Conservation (phyloP, 2,113 vertebrate species). For the Corythoichthys intestinalis region DNA sequence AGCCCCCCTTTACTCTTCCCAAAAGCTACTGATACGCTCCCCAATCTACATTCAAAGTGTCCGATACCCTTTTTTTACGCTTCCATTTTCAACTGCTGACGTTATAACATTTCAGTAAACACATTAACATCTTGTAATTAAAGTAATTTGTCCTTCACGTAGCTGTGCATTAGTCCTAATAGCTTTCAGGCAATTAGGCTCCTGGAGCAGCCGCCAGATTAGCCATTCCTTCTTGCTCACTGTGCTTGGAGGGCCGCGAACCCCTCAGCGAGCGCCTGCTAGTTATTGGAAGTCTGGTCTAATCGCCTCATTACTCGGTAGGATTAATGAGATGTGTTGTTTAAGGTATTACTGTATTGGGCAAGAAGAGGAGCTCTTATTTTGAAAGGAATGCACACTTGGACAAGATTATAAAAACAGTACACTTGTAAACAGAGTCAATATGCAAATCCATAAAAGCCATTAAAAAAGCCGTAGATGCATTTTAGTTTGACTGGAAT, state of each 20-base stretch:
- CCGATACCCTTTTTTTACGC: slow-evolving; percentile 29
- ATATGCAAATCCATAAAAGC: neutral
- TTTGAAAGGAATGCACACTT: slow-evolving; percentile 5
- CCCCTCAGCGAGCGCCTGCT: slow-evolving; percentile 43
- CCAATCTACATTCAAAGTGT: slow-evolving; percentile 18
- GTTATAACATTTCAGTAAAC: slow-evolving; percentile 57
- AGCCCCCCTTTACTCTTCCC: slow-evolving; percentile 46
- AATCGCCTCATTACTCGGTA: slow-evolving; percentile 67
- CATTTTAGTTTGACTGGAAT: too few relatives aligned
- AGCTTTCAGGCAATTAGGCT: slow-evolving; percentile 62
- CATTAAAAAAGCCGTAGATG: too few relatives aligned
- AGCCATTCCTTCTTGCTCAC: slow-evolving; percentile 47
- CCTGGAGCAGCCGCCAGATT: slow-evolving; percentile 43
- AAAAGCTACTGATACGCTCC: slow-evolving; percentile 30
- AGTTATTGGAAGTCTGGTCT: slow-evolving; percentile 52
- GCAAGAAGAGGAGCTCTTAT: slow-evolving; percentile 20
- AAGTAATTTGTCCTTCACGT: slow-evolving; percentile 67
- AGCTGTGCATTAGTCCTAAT: slow-evolving; percentile 63
- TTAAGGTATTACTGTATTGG: slow-evolving; percentile 51
- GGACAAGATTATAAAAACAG: neutral
- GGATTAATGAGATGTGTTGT: slow-evolving; percentile 65
- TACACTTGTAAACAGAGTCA: too few relatives aligned
- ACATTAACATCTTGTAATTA: slow-evolving; percentile 65
- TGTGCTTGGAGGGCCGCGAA: slow-evolving; percentile 36
- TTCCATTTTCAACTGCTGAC: slow-evolving; percentile 17